These are phyloP conservation scores for Colletes collaris DNA, from an alignment of 2,888 invertebrate species.

Conservation along the genomic window DNA sequence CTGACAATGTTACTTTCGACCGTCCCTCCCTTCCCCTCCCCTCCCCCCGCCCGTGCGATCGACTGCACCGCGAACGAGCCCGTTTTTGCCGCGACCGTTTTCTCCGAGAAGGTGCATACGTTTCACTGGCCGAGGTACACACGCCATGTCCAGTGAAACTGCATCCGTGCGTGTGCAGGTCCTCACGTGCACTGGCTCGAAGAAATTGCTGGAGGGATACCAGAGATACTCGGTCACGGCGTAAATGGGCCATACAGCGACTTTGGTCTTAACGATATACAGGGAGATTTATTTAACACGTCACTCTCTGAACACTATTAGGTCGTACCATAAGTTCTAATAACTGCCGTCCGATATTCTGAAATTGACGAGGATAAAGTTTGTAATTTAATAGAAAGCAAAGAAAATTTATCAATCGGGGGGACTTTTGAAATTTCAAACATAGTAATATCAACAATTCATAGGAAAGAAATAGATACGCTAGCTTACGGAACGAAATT, in stretches of 20 bases:
- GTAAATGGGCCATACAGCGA: slow-evolving; percentile 37
- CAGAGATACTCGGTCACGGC: slow-evolving; percentile 38
- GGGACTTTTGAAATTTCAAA: no score
- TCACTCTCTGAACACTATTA: not conserved
- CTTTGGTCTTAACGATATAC: not conserved
- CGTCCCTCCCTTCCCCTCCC: not conserved
- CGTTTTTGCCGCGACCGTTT: slow-evolving; percentile 42
- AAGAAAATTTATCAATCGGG: no score
- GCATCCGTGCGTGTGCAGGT: slow-evolving; percentile 7
- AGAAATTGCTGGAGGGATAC: slow-evolving; percentile 32
- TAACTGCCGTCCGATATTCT: no score
- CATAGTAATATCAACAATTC: no score
- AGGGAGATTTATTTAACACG: no score
- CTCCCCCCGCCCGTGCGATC: not conserved
- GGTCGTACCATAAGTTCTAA: no score
- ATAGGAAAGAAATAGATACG: no score
- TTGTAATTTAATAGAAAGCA: no score
- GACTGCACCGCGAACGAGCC: slow-evolving; percentile 4
- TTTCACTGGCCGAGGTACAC: slow-evolving; percentile 35
- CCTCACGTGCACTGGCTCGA: slow-evolving; percentile 13
- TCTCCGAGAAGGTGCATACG: slow-evolving; percentile 38
- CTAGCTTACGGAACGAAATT: no score
- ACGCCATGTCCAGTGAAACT: slow-evolving; percentile 33
- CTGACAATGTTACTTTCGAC: slow-evolving; percentile 27
- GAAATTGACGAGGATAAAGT: no score